Evolutionary conservation across 53 echinoderm and acorn worm species (phyloP).

Genomic region (Glandiceps talaboti): DNA sequence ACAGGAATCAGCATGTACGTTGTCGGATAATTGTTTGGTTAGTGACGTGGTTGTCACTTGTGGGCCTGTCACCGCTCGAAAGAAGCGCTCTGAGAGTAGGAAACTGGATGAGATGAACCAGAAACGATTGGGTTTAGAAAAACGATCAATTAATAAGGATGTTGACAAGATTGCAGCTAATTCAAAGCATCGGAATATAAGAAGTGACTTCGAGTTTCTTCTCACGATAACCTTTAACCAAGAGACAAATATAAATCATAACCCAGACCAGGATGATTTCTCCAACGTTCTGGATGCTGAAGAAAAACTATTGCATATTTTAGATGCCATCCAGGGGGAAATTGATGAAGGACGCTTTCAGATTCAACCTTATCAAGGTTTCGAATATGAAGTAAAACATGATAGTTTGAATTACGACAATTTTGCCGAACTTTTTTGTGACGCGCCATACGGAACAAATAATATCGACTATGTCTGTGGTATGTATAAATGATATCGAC

Average conservation of each 20-base stretch:
- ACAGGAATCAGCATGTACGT: slow-evolving; percentile 47
- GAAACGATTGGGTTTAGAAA: not conserved
- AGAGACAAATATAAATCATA: not conserved
- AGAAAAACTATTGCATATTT: slow-evolving; percentile 11
- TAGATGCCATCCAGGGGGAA: slow-evolving; percentile 4
- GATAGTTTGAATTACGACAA: slow-evolving; percentile 11
- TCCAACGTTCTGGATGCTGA: slow-evolving; percentile 11
- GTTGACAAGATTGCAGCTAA: not conserved
- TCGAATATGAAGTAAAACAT: slow-evolving; percentile 4
- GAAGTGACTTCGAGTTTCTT: not conserved
- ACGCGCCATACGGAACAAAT: slow-evolving; percentile 9
- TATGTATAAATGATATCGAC: no score
- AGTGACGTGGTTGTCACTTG: not conserved
- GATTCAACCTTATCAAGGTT: not conserved
- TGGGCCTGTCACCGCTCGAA: not conserved
- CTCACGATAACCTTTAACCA: not conserved
- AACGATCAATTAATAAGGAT: not conserved
- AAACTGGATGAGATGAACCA: not conserved
- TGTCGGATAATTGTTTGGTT: not conserved
- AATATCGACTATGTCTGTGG: slow-evolving; percentile 21
- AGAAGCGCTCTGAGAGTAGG: not conserved
- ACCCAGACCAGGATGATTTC: not conserved
- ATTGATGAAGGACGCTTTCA: slow-evolving; percentile 15
- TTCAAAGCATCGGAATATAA: not conserved
- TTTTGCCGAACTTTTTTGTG: slow-evolving; percentile 17